Conservation (phyloP, 2,888 invertebrate species). For the Hyposoter dolosus region DNA sequence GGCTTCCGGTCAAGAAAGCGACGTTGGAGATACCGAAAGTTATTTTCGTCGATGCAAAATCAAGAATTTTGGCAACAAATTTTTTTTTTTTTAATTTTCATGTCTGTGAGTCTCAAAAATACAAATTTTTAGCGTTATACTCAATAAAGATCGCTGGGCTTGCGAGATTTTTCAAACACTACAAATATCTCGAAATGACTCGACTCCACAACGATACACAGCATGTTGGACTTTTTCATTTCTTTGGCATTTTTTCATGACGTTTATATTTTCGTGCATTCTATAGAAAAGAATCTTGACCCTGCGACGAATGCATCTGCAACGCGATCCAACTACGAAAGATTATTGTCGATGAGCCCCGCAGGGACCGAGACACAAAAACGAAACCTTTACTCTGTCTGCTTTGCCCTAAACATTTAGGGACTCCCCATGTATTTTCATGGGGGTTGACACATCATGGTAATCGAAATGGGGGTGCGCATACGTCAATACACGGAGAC, state of each 20-base stretch:
- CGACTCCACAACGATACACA: background rate
- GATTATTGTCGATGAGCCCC: background rate
- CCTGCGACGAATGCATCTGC: background rate
- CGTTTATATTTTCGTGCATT: background rate
- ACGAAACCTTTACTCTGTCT: background rate
- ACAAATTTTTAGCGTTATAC: no score
- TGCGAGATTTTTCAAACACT: no score
- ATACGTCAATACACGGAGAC: conserved; percentile 42
- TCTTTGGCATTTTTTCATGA: background rate
- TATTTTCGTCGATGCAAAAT: background rate
- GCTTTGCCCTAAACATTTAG: background rate
- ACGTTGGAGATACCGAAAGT: background rate
- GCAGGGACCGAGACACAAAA: background rate
- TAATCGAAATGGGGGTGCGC: conserved; percentile 49
- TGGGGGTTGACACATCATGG: conserved; percentile 40
- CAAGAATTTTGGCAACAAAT: no score
- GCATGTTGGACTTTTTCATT: background rate
- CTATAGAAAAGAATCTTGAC: background rate
- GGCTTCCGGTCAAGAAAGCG: background rate
- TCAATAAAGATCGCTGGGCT: no score
- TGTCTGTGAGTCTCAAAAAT: no score
- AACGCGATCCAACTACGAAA: background rate
- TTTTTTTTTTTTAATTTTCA: no score
- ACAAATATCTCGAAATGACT: no score
- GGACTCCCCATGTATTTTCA: conserved; percentile 5